phyloP scores from a whole-genome alignment of 1,140 invertebrate species.

The Caenorhabditis inopinata region DNA sequence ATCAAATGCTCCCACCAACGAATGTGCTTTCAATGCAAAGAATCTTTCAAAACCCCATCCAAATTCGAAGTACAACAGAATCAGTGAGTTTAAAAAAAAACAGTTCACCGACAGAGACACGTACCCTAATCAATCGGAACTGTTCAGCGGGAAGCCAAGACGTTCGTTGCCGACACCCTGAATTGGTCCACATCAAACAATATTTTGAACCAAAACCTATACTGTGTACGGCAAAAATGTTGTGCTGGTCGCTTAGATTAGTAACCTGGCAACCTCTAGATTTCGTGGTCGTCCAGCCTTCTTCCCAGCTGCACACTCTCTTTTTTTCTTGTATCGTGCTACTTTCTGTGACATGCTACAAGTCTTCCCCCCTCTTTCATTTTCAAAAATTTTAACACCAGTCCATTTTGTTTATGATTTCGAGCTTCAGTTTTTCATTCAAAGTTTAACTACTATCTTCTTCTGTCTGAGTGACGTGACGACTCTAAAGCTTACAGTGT shows the following conservation, averaged over 20 bases:
- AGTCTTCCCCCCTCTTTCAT: too few species aligned
- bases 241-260: background rate
- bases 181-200: conserved; percentile 15
- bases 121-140: too few species aligned
- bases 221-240: conserved; percentile 18
- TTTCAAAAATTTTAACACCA: too few species aligned
- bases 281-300: background rate
- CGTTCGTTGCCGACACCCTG: conserved; percentile 15
- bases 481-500: too few species aligned
- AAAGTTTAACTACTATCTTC: background rate
- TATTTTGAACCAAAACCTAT: conserved; percentile 3
- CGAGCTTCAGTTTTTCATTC: too few species aligned
- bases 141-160: conserved; percentile 16
- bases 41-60: background rate
- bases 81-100: background rate
- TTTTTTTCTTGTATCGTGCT: too few species aligned
- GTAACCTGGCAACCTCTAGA: background rate
- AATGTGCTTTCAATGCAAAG: background rate
- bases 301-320: too few species aligned
- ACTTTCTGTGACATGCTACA: too few species aligned
- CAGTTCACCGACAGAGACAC: too few species aligned
- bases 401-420: too few species aligned
- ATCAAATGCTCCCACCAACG: background rate
- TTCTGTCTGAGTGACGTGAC: too few species aligned
- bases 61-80: background rate